Percentiles rank a stretch among this genome's conserved stretches.
These are phyloP conservation scores for Heliconius hewitsoni DNA, from an alignment of 1,140 invertebrate genomes.

Conservation along the genomic window DNA sequence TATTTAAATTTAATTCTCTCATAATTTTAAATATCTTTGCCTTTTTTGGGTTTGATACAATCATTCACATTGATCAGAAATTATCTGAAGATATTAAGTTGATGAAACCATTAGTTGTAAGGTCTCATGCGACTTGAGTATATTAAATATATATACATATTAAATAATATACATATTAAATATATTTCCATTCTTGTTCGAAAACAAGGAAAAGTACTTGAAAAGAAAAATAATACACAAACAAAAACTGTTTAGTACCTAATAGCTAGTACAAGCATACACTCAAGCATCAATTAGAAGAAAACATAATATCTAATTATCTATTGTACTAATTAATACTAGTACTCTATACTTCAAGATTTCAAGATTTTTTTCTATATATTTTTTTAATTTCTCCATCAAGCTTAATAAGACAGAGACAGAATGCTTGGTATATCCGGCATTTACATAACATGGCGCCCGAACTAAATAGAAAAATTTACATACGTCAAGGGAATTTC, in stretches of 20 bases:
- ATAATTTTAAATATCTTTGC: neutral
- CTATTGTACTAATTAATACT: constrained; percentile 8
- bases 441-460: neutral
- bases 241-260: neutral
- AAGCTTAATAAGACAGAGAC: constrained; percentile 8
- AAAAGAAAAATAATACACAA: no score
- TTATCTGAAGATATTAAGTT: neutral
- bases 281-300: neutral
- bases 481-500: constrained; percentile 8
- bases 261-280: neutral
- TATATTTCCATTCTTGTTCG: no score
- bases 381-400: neutral
- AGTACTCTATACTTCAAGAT: constrained; percentile 1
- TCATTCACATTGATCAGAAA: neutral
- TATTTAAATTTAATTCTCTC: neutral
- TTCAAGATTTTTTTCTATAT: neutral
- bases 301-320: neutral
- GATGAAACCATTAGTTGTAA: no score
- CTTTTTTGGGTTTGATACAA: neutral
- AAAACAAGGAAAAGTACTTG: no score
- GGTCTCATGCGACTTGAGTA: no score
- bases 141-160: neutral
- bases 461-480: constrained; percentile 6
- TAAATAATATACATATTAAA: neutral
- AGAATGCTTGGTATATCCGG: neutral